These are phyloP conservation scores for Pterophyllum scalare DNA, from an alignment of 2,113 vertebrate species.

Conservation along the genomic window DNA sequence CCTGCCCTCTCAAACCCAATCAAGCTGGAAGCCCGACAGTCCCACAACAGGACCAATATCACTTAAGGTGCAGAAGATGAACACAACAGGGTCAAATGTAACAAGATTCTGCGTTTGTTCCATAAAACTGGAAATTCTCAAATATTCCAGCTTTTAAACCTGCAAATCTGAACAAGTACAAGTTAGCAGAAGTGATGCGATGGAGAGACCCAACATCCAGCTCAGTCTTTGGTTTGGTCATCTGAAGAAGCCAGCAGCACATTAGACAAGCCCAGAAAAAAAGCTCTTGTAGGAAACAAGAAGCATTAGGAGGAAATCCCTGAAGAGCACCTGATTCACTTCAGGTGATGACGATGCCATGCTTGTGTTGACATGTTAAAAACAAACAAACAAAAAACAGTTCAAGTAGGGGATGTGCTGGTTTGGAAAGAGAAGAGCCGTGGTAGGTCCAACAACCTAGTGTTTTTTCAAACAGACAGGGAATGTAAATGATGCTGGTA, in stretches of 20 bases:
- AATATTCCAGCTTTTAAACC: conserved; percentile 11
- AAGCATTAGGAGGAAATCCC: conserved; percentile 59
- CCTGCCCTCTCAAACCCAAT: background rate
- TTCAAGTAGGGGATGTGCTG: background rate
- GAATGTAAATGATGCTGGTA: conserved; percentile 67
- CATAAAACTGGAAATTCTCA: conserved; percentile 38
- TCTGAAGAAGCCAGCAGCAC: conserved; percentile 36
- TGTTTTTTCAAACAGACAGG: conserved; percentile 36
- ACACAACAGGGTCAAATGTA: conserved; percentile 34
- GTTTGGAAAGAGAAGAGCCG: conserved; percentile 30
- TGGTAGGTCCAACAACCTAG: conserved; percentile 20
- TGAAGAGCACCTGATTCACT: conserved; percentile 57
- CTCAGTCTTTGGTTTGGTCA: conserved; percentile 70
- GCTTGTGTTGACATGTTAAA: background rate
- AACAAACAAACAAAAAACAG: background rate
- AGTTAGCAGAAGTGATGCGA: conserved; percentile 7
- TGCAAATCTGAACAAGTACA: conserved; percentile 40
- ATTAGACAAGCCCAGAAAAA: conserved; percentile 24
- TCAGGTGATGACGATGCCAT: conserved; percentile 27
- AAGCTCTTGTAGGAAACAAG: conserved; percentile 17
- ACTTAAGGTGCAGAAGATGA: conserved; percentile 53
- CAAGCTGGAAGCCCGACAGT: background rate
- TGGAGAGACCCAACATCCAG: conserved; percentile 19
- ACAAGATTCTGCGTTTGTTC: conserved; percentile 24
- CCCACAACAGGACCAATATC: background rate